Base-by-base conservation (phyloP, 2,888 invertebrate species). In the Drosophila subsilvestris region DNA sequence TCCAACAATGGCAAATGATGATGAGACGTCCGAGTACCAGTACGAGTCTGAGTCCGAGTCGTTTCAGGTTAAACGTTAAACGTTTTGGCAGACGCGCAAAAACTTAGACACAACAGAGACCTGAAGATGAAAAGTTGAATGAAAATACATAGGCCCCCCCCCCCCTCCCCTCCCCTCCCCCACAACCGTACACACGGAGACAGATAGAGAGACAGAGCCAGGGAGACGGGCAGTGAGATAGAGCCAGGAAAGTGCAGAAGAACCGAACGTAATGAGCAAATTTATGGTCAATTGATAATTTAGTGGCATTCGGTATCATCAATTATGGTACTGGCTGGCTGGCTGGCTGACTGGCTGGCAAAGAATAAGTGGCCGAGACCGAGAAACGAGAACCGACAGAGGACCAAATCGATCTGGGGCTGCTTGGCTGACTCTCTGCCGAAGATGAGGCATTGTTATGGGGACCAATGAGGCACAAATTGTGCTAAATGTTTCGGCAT, bases 251-350 rank as follows among this genome's bases (percentile, higher is more conserved):
- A 49, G 50, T 43, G 37, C 14, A 22, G 25, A 50, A 63, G 49
- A 44, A 58, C 50, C 45, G 68, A 78, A 79, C 88, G 91, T 91
- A 91, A 91, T 91, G 91, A 91, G 90, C 89, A 90, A 91, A 91
- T 91, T 91, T 91, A 91, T 91, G 91, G 90, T 84, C 91, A 91
- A 91, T 91, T 91, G 91, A 91, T 91, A 90, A 91, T 91, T 91
- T 91, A 91, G 90, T 91, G 90, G 90, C 91, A 90, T 88, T 90
- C 90, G 90, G 90, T 89, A 90, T 90, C 91, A 91, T 91, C 90
- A 91, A 91, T 91, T 91, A 91, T 80, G 81, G 79, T 57, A 55
- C 61, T 55, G 57, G 70, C 58, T 57, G 56, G 51, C 14, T 50
- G 14, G 14, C 14, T 14, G 14, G 14, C 7, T 37, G 32, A 4